phyloP scores from a whole-genome alignment of 1,140 invertebrate species.

The Camponotus floridanus region DNA sequence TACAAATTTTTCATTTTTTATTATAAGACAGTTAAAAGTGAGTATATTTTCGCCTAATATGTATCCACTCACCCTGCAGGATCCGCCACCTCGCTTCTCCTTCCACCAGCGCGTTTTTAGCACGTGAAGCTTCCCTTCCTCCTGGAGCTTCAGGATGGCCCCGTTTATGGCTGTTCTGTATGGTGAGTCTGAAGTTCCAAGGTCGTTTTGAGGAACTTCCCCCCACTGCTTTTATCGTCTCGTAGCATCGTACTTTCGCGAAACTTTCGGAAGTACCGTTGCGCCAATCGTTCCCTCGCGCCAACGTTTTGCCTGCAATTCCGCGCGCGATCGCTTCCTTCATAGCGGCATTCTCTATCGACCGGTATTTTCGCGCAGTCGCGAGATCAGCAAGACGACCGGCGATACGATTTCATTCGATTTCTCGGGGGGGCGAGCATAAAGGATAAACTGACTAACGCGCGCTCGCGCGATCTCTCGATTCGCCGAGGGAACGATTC shows the following conservation, averaged over 20 bases:
- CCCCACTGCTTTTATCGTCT: constrained; percentile 53
- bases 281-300: constrained; percentile 37
- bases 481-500: constrained; percentile 53
- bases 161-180: constrained; percentile 95
- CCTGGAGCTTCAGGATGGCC: constrained; percentile 96
- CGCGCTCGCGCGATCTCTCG: not conserved
- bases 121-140: constrained; percentile 96
- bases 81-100: constrained; percentile 94
- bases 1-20: not conserved
- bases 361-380: constrained; percentile 32
- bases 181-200: constrained; percentile 90
- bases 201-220: constrained; percentile 57
- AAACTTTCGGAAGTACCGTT: constrained; percentile 51
- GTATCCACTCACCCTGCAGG: constrained; percentile 90
- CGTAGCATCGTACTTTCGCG: constrained; percentile 27
- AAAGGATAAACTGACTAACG: constrained; percentile 12
- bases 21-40: not conserved
- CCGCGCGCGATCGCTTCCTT: constrained; percentile 43
- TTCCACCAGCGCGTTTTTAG: constrained; percentile 99
- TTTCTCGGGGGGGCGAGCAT: constrained; percentile 24
- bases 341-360: constrained; percentile 25
- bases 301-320: constrained; percentile 19
- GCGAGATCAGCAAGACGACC: constrained; percentile 43
- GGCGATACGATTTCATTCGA: constrained; percentile 42
- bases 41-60: not conserved